Percentiles rank a stretch among this genome's conserved stretches.
Conservation (phyloP, 2,888 invertebrate genomes). For the Troides oblongomaculatus region DNA sequence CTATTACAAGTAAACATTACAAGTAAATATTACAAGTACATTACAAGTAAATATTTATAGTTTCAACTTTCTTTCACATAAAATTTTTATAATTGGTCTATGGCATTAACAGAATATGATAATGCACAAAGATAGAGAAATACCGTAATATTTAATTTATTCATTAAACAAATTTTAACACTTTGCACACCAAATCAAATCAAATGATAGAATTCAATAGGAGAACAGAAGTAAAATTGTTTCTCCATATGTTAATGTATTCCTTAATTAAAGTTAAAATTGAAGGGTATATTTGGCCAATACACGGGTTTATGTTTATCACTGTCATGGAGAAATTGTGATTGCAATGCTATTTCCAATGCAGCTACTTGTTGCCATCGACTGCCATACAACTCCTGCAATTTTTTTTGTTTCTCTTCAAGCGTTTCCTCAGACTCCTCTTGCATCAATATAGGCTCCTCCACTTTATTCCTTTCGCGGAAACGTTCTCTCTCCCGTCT, state of each 20-base stretch:
- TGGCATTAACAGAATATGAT: too few relatives aligned
- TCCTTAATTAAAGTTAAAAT: slow-evolving; percentile 53
- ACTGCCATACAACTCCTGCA: slow-evolving; percentile 82
- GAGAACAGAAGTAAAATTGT: too few relatives aligned
- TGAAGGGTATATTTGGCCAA: slow-evolving; percentile 88
- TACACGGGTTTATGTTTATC: slow-evolving; percentile 81
- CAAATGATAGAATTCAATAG: too few relatives aligned
- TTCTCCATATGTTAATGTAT: neutral
- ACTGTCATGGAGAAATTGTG: slow-evolving; percentile 81
- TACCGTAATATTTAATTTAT: too few relatives aligned
- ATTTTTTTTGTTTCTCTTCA: slow-evolving; percentile 55
- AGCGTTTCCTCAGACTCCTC: slow-evolving; percentile 43
- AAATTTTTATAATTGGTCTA: too few relatives aligned
- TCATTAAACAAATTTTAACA: too few relatives aligned
- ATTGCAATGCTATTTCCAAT: slow-evolving; percentile 85
- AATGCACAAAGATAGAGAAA: too few relatives aligned
- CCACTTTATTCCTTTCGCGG: slow-evolving; percentile 40
- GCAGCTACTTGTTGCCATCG: slow-evolving; percentile 84
- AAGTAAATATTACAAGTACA: too few relatives aligned
- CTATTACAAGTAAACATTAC: too few relatives aligned
- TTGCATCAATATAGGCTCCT: slow-evolving; percentile 39
- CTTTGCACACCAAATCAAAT: too few relatives aligned
- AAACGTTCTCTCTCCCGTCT: slow-evolving; percentile 51
- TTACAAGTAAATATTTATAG: too few relatives aligned
- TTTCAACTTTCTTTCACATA: too few relatives aligned